Evolutionary conservation across 2,888 invertebrate genomes (phyloP), one percentile per base, ranked within the genome.

Genomic region (Trachelus tabidus): DNA sequence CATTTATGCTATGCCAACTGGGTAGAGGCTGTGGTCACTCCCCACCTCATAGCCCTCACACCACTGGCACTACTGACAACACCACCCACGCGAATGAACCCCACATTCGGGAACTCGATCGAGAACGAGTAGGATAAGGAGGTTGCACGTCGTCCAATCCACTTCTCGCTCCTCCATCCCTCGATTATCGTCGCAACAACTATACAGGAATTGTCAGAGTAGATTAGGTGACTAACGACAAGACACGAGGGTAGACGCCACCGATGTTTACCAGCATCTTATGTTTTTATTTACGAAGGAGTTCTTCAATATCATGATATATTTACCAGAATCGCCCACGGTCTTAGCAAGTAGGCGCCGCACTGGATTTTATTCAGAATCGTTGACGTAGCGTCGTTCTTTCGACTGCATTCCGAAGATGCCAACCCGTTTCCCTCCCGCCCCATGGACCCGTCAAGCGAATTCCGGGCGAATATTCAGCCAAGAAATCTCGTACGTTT

Each of bases 1-100:
- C 87, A 88, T 90, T 90, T 90, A 90, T 90, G 87, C 88, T 88
- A 83, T 85, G 78, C 85, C 84, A 79, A 85, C 83, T 84, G 85
- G 85, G 82, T 56, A 56, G 56, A 23, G 56, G 56, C 56, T 15
- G 56, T 56, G 56, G 56, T 56, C 15, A 56, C 56, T 56, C 56
- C 56, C 56, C 56, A 56, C 56, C 56, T 56, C 56, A 56, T 56
- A 23, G 56, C 56, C 23, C 23, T 56, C 56, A 23, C 23, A 56
- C 56, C 56, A 56, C 56, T 56, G 56, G 56, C 76, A 35, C 37
- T 34, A 73, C 73, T 69, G 34, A 75, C 76, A 79, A 73, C 31
- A 34, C 76, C 78, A 37, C 77, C 75, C 37, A 73, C 74, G 69
- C 76, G 4, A 78, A 73, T 74, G 23, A 56, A 56, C 56, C 56